Evolutionary conservation across 2,113 vertebrate genomes (phyloP), one percentile per base, ranked within the genome.

Genomic region (Hypocryptadius cinnamomeus): DNA sequence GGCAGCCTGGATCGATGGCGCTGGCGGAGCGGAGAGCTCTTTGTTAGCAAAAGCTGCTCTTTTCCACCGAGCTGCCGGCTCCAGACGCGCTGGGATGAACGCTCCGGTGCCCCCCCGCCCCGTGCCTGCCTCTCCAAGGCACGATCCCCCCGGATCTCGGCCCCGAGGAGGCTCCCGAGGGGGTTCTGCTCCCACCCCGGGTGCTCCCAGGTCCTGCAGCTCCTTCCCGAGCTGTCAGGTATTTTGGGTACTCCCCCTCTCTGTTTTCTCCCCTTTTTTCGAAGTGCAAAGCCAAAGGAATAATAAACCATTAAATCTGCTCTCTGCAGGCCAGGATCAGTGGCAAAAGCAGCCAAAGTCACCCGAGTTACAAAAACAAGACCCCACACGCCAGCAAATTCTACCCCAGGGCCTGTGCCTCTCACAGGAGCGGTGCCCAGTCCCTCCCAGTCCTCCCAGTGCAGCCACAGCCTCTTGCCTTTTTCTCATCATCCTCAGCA

Each of bases 401-500:
- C 48, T 42, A 24, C 5, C 71, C 37, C 1, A 2, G 25, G 35
- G 17, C 13, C 23, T 2, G 3, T 8, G 89, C 79, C 85, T 15
- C 2, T 3, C 56, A 2, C 7, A 9, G 23, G 45, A 13, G 10
- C 64, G 6, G 37, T 28, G 5, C 66, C 27, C 57, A 10, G 60
- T 4, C 76, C 51, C 57, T 11, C 23, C 61, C 51, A 9, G 28
- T 2, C 3, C 48, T 9, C 64, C 13, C 50, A 10, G 69, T 4
- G 47, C 48, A 2, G 53, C 1, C 45, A 5, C 8, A 8, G 50
- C 61, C 71, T 88, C 98, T 98, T 97, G 97, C 98, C 98, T 98
- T 98, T 98, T 99, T 99, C 87, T 99, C 99, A 10, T 99, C 99
- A 7, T 99, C 99, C 59, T 99, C 99, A 11, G 98, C 84, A 16